phyloP scores from a whole-genome alignment of 2,797 vertebrate species.

The Sphenopsis melanotis region DNA sequence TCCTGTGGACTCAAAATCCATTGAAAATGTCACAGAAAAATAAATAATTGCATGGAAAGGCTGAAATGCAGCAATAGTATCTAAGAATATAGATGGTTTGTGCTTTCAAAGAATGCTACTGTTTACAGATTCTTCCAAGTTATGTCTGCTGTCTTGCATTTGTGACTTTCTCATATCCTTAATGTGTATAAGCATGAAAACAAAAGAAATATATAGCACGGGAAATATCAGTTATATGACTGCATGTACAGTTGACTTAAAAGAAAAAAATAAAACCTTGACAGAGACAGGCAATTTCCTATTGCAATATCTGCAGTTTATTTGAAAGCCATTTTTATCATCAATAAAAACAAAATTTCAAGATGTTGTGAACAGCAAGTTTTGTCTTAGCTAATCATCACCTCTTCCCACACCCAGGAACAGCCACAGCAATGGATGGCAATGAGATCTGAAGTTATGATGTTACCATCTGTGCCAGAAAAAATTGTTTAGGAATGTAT shows the following conservation, averaged over 20 bases:
- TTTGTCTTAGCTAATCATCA: constrained; percentile 48
- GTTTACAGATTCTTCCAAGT: not conserved
- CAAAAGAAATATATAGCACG: not conserved
- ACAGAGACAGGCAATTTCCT: not conserved
- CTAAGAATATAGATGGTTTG: not conserved
- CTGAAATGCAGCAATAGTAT: not conserved
- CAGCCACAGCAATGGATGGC: constrained; percentile 31
- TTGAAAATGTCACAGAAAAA: not conserved
- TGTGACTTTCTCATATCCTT: not conserved
- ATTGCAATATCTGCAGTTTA: not conserved
- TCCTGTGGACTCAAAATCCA: not conserved
- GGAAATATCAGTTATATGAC: not conserved
- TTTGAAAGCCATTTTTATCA: not conserved
- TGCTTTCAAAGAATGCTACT: not conserved
- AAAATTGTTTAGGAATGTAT: not conserved
- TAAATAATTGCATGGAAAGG: not conserved
- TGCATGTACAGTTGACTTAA: not conserved
- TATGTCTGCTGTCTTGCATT: not conserved
- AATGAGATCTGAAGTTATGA: constrained; percentile 18
- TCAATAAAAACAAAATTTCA: constrained; percentile 22
- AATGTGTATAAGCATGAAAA: not conserved
- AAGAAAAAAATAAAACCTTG: not conserved
- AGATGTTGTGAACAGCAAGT: constrained; percentile 19
- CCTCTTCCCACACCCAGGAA: constrained; percentile 32
- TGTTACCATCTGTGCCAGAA: constrained; percentile 36